Conservation (phyloP, 2,888 invertebrate genomes). For the Pseudoips prasinana region DNA sequence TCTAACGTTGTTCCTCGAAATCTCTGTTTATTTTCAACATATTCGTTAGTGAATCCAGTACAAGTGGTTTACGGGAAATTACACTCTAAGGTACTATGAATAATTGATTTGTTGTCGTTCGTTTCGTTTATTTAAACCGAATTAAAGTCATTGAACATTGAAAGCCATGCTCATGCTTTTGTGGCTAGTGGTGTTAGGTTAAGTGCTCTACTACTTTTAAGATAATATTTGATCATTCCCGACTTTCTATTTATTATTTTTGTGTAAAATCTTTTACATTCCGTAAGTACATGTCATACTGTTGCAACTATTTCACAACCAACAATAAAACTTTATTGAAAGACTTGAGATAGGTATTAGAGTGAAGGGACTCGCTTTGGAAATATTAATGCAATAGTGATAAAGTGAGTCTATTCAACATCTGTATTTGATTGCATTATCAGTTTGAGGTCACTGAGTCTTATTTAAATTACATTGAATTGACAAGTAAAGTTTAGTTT, state of each 20-base stretch:
- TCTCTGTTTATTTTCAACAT: slow-evolving; percentile 34
- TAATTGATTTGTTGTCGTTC: slow-evolving; percentile 18
- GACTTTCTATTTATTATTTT: not conserved
- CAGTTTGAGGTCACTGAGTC: slow-evolving; percentile 56
- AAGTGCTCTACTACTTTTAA: slow-evolving; percentile 1
- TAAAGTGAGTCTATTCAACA: slow-evolving; percentile 44
- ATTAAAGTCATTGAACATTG: not conserved
- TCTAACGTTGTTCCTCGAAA: slow-evolving; percentile 42
- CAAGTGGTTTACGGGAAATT: slow-evolving; percentile 48
- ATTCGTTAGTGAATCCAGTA: slow-evolving; percentile 28
- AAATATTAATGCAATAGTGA: slow-evolving; percentile 29
- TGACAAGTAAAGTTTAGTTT: slow-evolving; percentile 37
- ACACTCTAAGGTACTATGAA: slow-evolving; percentile 52
- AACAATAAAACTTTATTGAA: not conserved
- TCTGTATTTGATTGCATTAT: slow-evolving; percentile 68
- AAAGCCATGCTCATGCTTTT: slow-evolving; percentile 3
- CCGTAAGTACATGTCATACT: slow-evolving; percentile 15
- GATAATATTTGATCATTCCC: not conserved
- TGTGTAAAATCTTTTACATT: slow-evolving; percentile 3
- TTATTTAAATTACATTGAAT: slow-evolving; percentile 36
- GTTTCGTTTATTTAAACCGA: not conserved
- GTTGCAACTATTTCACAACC: slow-evolving; percentile 1
- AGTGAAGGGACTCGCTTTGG: too few relatives aligned
- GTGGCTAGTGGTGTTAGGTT: slow-evolving; percentile 18
- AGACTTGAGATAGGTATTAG: too few relatives aligned